Base-by-base conservation (phyloP, 2,888 invertebrate genomes). In the Caenorhabditis doughertyi region DNA sequence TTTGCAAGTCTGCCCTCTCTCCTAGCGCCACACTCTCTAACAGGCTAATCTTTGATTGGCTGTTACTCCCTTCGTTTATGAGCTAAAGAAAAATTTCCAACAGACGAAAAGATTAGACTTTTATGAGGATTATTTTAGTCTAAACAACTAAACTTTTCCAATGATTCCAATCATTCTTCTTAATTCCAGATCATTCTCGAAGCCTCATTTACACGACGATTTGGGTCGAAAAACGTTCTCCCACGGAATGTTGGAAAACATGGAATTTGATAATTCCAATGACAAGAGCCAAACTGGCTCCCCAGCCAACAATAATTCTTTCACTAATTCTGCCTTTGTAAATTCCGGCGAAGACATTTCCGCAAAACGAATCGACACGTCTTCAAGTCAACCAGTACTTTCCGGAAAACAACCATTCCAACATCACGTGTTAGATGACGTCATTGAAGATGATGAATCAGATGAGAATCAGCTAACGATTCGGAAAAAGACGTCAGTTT, bases 401-500 rank as follows among this genome's bases (percentile, higher is more conserved):
- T 39, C 35, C 16, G 60, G 53, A 7, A 81, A 76, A 25, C 81
- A 65, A 23, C 73, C 44, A 58, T 87, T 87, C 70, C 81, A 79
- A 25, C 87, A 87, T 67, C 87, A 85, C 42, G 82, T 87, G 9
- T 51, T 87, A 5, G 87, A 87, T 23, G 80, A 87, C 56, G 87
- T 87, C 18, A 32, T 84, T 32, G 87, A 87, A 65, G 87, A 85
- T 29, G 84, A 84, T 21, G 85, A 85, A 44, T 72, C 76, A 5
- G 82, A 82, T 64, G 82, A 82, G 58, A 72, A 42, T 53, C 81
- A 82, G 39, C 18, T 81, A 44, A 81, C 68, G 35, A 53, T 79
- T 8, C 49, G 71, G 27, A 83, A 79, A 56, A 83, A 83, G 71
- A 35, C 25, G 18, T 72, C 70, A 13, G 74, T 79, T 2, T 21